A percentile compares a stretch with the other conserved stretches of the same genome.
These are phyloP conservation scores for Cossypha dichroa DNA, from an alignment of 2,797 vertebrate genomes.

Conservation along the genomic window DNA sequence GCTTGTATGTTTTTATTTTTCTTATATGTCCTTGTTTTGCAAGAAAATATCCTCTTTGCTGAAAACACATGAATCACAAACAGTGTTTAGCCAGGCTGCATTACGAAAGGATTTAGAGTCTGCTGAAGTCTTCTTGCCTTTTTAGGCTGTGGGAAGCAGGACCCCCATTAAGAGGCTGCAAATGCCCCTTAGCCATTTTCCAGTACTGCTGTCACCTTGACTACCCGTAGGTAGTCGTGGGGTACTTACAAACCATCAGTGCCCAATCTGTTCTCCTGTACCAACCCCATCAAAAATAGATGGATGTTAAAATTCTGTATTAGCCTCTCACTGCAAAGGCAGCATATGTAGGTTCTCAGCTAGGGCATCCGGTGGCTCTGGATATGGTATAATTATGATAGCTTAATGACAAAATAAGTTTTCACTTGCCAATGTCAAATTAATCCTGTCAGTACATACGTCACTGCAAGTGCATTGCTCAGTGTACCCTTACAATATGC, in stretches of 20 bases:
- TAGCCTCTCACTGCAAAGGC: neutral
- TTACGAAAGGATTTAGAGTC: neutral
- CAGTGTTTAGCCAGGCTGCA: neutral
- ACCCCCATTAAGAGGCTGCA: neutral
- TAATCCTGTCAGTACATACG: slow-evolving; percentile 46
- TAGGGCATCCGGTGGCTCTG: slow-evolving; percentile 42
- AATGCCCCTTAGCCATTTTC: neutral
- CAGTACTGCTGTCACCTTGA: neutral
- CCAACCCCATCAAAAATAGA: neutral
- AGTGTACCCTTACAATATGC: slow-evolving; percentile 7
- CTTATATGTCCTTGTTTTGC: neutral
- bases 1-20: neutral
- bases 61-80: neutral
- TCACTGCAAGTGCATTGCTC: neutral
- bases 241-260: neutral
- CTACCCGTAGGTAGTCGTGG: neutral
- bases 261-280: neutral
- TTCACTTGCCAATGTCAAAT: slow-evolving; percentile 46
- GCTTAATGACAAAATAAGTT: slow-evolving; percentile 63
- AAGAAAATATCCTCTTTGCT: neutral
- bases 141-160: neutral
- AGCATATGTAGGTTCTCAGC: neutral
- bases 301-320: neutral
- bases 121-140: neutral
- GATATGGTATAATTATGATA: slow-evolving; percentile 36